These are phyloP conservation scores for Heliconius hewitsoni DNA, from an alignment of 1,140 invertebrate genomes.

Conservation along the genomic window DNA sequence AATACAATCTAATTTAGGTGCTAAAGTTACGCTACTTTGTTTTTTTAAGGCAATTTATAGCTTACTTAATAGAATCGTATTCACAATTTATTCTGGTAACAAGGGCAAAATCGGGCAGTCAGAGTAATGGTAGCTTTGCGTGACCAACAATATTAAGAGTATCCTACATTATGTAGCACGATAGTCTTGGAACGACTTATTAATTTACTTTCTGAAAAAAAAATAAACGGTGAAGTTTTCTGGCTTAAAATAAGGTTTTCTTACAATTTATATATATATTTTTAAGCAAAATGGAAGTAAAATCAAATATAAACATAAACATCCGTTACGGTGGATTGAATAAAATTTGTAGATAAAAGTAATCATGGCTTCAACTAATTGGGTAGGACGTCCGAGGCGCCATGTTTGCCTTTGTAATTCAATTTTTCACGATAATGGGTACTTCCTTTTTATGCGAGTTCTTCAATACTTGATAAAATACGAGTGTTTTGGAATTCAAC, in stretches of 20 bases:
- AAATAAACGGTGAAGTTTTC: too few species aligned
- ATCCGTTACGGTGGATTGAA: not conserved
- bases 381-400: conserved; percentile 21
- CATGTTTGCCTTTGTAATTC: conserved; percentile 41
- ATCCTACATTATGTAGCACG: conserved; percentile 47
- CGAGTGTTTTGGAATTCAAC: not conserved
- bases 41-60: conserved; percentile 39
- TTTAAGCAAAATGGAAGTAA: not conserved
- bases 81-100: conserved; percentile 47
- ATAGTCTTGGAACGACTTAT: conserved; percentile 28
- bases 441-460: conserved; percentile 26
- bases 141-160: conserved; percentile 55
- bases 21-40: conserved; percentile 22
- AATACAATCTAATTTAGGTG: conserved; percentile 25
- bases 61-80: conserved; percentile 42
- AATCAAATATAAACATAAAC: not conserved
- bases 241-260: too few species aligned
- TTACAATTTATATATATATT: too few species aligned
- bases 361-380: conserved; percentile 26
- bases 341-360: not conserved
- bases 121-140: conserved; percentile 63
- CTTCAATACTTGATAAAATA: conserved; percentile 16
- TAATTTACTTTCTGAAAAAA: too few species aligned
- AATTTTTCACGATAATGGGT: conserved; percentile 39
- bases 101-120: conserved; percentile 48